phyloP scores from a whole-genome alignment of 2,113 vertebrate genomes.

The Lycocorax pyrrhopterus region DNA sequence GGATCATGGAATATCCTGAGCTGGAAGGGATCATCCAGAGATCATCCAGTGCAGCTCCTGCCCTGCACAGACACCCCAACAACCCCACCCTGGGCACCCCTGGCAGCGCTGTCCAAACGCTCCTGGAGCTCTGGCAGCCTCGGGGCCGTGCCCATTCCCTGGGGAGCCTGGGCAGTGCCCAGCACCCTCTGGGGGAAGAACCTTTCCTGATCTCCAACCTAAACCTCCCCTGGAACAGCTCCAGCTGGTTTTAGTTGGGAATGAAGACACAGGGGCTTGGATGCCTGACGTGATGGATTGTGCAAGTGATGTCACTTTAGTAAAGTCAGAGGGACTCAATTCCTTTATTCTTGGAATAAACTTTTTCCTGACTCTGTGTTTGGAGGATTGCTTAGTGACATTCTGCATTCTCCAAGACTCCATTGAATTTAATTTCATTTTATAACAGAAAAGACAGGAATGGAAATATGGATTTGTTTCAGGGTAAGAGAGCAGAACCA shows the following conservation, averaged over 20 bases:
- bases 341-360: neutral
- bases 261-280: neutral
- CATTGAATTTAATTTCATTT: neutral
- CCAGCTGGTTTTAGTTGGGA: neutral
- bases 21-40: neutral
- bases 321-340: neutral
- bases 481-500: neutral
- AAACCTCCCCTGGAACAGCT: fast-evolving
- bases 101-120: neutral
- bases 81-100: neutral
- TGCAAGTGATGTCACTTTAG: neutral
- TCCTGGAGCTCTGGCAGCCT: neutral
- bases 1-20: neutral
- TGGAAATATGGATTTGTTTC: neutral
- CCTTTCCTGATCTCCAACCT: neutral
- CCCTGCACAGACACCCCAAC: neutral
- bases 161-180: neutral
- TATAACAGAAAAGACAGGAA: neutral
- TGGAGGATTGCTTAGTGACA: neutral
- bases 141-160: neutral
- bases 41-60: neutral
- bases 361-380: neutral
- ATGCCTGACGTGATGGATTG: neutral
- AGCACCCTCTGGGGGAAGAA: neutral
- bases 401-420: neutral